Percentiles rank a stretch among this genome's conserved stretches.
phyloP scores from a whole-genome alignment of 2,113 vertebrate genomes.

The Thamnophis sirtalis region DNA sequence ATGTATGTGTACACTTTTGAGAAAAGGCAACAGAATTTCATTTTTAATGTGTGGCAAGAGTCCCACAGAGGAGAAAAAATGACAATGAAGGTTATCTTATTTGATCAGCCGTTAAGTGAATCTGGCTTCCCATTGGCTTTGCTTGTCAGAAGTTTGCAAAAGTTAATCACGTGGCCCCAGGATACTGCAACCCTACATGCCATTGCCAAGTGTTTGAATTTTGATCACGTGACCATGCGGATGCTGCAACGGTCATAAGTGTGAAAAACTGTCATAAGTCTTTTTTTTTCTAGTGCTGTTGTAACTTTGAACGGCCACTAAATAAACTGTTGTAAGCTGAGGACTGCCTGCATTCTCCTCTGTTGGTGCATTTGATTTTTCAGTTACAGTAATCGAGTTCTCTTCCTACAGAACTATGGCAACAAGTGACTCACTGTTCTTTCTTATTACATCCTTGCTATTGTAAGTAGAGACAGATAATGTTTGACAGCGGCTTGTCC shows the following conservation, averaged over 20 bases:
- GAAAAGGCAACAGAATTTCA: too few relatives aligned
- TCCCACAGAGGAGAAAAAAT: too few relatives aligned
- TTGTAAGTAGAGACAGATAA: constrained; percentile 17
- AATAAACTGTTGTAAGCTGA: background rate
- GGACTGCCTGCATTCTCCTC: background rate
- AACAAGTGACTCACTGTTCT: background rate
- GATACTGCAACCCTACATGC: background rate
- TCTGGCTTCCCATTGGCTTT: background rate
- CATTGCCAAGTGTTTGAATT: background rate
- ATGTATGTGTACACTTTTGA: too few relatives aligned
- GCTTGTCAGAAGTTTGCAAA: background rate
- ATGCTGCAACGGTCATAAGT: background rate
- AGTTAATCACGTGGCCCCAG: too few relatives aligned
- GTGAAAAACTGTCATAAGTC: background rate
- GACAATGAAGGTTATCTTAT: too few relatives aligned
- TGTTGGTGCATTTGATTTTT: background rate
- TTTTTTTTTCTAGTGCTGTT: background rate
- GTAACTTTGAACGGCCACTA: background rate
- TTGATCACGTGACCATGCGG: background rate
- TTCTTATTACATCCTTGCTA: background rate
- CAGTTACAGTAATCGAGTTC: constrained; percentile 34
- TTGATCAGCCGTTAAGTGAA: background rate
- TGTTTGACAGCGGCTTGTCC: background rate
- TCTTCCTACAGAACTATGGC: constrained; percentile 31
- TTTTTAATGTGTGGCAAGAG: too few relatives aligned